Conservation (phyloP, 2,797 vertebrate species). For the Carcharodon carcharias region DNA sequence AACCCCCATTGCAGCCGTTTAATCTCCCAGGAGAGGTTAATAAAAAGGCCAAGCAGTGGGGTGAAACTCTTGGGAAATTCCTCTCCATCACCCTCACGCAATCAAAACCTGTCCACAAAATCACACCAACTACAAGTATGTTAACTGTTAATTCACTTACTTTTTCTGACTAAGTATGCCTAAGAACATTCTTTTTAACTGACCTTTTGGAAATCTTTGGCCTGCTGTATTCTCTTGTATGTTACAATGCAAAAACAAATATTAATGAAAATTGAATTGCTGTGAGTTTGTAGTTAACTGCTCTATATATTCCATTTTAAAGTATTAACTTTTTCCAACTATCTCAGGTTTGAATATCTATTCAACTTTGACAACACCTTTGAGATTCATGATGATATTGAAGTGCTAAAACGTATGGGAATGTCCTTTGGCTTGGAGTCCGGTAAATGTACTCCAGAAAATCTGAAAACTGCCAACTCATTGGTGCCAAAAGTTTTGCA, state of each 20-base stretch:
- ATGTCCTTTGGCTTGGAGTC: constrained; percentile 74
- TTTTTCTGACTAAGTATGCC: not conserved
- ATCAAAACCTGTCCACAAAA: not conserved
- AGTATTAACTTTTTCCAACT: constrained; percentile 39
- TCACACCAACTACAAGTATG: not conserved
- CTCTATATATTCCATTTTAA: not conserved
- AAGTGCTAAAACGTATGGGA: constrained; percentile 77
- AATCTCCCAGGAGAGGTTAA: not conserved
- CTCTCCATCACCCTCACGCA: not conserved
- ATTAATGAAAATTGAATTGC: not conserved
- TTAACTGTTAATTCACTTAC: not conserved
- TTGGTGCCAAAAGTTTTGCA: constrained; percentile 74
- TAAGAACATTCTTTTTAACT: constrained; percentile 6
- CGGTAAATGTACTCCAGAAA: constrained; percentile 66
- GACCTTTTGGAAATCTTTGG: not conserved
- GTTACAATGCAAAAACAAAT: not conserved
- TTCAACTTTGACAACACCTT: constrained; percentile 82
- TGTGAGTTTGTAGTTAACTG: not conserved
- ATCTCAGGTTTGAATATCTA: constrained; percentile 73
- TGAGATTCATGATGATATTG: constrained; percentile 76
- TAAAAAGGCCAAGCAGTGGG: not conserved
- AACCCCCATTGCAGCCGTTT: not conserved
- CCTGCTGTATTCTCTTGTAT: not conserved
- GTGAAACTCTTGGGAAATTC: not conserved
- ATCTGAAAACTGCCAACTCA: constrained; percentile 66